Percentiles rank a stretch among this genome's conserved stretches.
Conservation (phyloP, 2,113 vertebrate genomes). For the Nannobrachium achirus region DNA sequence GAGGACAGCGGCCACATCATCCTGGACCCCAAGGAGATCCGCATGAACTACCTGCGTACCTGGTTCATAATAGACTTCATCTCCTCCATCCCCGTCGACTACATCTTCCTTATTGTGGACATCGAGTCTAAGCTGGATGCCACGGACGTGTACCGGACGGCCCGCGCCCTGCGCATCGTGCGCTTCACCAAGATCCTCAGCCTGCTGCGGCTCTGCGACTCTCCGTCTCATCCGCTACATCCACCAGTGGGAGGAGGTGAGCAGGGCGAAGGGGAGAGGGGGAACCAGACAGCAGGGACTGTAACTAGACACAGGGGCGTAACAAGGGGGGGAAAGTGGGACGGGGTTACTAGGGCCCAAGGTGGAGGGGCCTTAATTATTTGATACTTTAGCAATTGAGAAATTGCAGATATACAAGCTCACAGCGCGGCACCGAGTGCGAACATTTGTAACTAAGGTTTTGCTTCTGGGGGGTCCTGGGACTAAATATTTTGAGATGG, state of each 20-base stretch:
- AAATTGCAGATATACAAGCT: no score
- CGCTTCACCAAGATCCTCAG: conserved; percentile 84
- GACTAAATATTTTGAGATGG: no score
- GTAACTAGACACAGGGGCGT: no score
- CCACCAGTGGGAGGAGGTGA: conserved; percentile 84
- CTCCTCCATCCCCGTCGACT: conserved; percentile 83
- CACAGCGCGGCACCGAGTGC: no score
- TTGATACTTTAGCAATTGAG: no score
- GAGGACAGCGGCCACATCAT: conserved; percentile 79
- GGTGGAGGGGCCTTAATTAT: no score
- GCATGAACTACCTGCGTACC: conserved; percentile 72
- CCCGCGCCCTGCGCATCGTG: conserved; percentile 79
- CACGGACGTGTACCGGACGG: conserved; percentile 79
- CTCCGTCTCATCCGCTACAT: conserved; percentile 84
- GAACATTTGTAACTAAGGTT: no score
- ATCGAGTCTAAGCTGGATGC: conserved; percentile 70
- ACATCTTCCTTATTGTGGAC: conserved; percentile 80
- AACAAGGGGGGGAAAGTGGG: no score
- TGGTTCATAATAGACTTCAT: conserved; percentile 83
- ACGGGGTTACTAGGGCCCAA: no score
- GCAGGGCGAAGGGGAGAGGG: not conserved
- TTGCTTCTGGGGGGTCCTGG: no score
- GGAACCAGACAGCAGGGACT: no score
- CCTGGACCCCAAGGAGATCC: conserved; percentile 78
- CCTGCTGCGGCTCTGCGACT: conserved; percentile 79